phyloP scores from a whole-genome alignment of 2,888 invertebrate genomes.

The Lamellibrachia satsuma region DNA sequence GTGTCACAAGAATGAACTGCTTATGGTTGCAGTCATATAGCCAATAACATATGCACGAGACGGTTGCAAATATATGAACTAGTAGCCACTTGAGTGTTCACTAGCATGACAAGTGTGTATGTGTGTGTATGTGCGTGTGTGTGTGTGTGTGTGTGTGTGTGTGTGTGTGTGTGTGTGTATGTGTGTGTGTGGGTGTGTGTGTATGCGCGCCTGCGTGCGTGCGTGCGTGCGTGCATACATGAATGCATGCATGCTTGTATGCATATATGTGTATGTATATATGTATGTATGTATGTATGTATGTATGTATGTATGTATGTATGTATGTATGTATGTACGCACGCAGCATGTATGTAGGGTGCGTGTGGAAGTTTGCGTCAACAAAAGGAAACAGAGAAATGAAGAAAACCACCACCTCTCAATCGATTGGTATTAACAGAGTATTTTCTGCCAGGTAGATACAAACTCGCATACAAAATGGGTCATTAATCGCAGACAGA shows the following conservation, averaged over 20 bases:
- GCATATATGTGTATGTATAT: not conserved
- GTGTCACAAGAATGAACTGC: too few species aligned
- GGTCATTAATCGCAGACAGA: not conserved
- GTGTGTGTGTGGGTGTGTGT: too few species aligned
- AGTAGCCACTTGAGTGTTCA: too few species aligned
- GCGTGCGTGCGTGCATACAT: too few species aligned
- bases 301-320: too few species aligned
- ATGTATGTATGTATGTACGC: not conserved
- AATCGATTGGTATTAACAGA: not conserved
- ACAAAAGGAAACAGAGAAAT: not conserved
- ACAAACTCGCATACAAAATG: not conserved
- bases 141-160: not conserved
- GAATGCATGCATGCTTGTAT: not conserved
- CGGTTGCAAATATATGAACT: too few species aligned
- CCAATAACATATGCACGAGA: too few species aligned
- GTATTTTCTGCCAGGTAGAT: not conserved
- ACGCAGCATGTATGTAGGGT: not conserved
- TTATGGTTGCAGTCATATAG: too few species aligned
- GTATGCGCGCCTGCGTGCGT: too few species aligned
- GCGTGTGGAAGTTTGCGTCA: not conserved
- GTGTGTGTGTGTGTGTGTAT: not conserved
- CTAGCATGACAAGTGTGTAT: not conserved
- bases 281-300: not conserved
- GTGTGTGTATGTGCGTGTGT: not conserved
- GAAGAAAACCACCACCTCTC: not conserved